Conservation (phyloP, 2,888 invertebrate genomes). For the Erannis defoliaria region DNA sequence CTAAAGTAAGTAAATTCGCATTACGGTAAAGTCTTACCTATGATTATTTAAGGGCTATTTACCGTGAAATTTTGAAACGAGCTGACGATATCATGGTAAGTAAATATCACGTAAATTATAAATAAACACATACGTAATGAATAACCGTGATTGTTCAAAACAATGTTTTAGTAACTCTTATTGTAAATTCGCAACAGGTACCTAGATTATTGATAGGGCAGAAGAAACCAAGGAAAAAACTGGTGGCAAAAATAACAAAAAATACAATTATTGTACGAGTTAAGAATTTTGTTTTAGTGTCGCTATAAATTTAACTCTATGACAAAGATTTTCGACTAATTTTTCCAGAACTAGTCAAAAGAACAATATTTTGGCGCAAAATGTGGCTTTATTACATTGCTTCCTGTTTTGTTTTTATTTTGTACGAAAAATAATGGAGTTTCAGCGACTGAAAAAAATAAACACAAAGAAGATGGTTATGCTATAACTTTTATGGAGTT, state of each 20-base stretch:
- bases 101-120: no score
- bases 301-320: conserved; percentile 9
- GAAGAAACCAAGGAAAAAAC: neutral
- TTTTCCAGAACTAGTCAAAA: conserved; percentile 6
- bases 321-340: conserved; percentile 7
- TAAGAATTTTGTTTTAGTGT: neutral
- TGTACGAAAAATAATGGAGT: conserved; percentile 10
- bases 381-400: conserved; percentile 27
- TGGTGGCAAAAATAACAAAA: neutral
- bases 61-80: no score
- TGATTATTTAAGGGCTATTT: no score
- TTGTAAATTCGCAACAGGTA: neutral
- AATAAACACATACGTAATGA: no score
- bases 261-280: neutral
- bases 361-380: conserved; percentile 16
- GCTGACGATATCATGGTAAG: no score
- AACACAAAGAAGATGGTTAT: conserved; percentile 15
- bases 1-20: no score
- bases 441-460: conserved; percentile 4
- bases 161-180: no score
- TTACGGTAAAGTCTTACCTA: no score
- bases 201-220: neutral
- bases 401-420: conserved; percentile 22
- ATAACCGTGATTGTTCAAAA: no score
- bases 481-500: conserved; percentile 7